Base-by-base conservation (phyloP, 2,797 vertebrate genomes). In the Cryptoblepharus egeriae region DNA sequence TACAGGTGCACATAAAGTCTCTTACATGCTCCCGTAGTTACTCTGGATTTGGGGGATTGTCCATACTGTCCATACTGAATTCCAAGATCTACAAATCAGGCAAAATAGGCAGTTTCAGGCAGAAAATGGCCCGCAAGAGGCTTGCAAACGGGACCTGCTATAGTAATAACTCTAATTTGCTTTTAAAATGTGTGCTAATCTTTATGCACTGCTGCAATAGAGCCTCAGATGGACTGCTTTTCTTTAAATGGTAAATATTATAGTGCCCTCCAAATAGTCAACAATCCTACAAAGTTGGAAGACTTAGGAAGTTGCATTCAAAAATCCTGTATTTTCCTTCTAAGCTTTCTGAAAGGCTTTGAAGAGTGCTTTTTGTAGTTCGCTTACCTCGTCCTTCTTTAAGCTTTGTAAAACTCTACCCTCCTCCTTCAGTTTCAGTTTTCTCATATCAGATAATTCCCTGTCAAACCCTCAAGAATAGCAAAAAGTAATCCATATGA, bases 401-500 rank as follows among this genome's bases (percentile, higher is more conserved):
- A 61, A 83, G 86, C 74, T 88, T 92, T 86, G 74, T 90, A 78
- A 87, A 90, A 89, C 85, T 89, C 28, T 83, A 90, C 92, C 80
- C 81, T 92, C 89, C 79, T 88, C 85, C 77, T 90, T 87, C 82
- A 80, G 1, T 85, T 86, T 76, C 90, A 90, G 90, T 92, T 80
- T 22, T 26, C 22, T 8, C 42, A 1, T 89, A 89, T 88, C 80
- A 88, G 85, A 85, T 76, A 75, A 55, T 75, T 90, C 80, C 88
- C 81, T 87, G 91, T 86, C 70, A 83, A 85, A 49, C 88, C 32
- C 92, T 89, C 88, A 92, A 92, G 90, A 73, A 63, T 91, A 88
- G 55, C 74, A 88, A 28, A n/a, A 75, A 26, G 7, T 39, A 75
- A 45, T 84, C 11, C 75, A 75, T 84, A 78, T 75, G 74, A 81